phyloP scores from a whole-genome alignment of 2,113 vertebrate genomes.

The Plecturocebus donacophilus region DNA sequence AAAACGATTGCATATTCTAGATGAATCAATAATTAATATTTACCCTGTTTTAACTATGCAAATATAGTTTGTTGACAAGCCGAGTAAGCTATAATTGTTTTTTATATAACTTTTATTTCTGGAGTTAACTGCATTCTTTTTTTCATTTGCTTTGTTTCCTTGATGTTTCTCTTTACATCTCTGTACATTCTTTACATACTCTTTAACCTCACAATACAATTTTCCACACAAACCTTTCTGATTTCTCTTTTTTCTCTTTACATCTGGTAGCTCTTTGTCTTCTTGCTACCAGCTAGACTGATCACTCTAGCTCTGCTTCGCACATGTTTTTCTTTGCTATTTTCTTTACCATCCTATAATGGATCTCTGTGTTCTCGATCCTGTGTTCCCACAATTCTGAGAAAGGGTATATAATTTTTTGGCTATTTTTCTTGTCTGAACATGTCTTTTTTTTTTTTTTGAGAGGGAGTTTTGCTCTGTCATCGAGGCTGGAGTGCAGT shows the following conservation, averaged over 20 bases:
- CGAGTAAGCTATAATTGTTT: not conserved
- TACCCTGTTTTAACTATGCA: not conserved
- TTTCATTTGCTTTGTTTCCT: not conserved
- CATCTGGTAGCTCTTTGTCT: not conserved
- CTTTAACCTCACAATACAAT: not conserved
- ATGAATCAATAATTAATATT: not conserved
- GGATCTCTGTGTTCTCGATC: not conserved
- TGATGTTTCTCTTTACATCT: not conserved
- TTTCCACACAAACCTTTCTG: not conserved
- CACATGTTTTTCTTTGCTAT: not conserved
- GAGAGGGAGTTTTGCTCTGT: no score
- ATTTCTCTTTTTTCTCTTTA: not conserved
- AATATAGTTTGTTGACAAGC: not conserved
- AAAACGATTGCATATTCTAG: not conserved
- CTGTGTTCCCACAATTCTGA: not conserved
- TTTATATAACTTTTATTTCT: not conserved
- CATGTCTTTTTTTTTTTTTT: no score
- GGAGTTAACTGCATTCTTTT: not conserved
- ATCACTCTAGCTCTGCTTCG: not conserved
- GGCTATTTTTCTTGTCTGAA: not conserved
- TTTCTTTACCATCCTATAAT: not conserved
- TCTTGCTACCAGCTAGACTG: not conserved
- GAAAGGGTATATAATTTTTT: not conserved
- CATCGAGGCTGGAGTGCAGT: no score
- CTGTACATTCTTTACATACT: not conserved